These are phyloP conservation scores for Leptinotarsa peninsularis DNA, from an alignment of 2,888 invertebrate species.

Conservation along the genomic window DNA sequence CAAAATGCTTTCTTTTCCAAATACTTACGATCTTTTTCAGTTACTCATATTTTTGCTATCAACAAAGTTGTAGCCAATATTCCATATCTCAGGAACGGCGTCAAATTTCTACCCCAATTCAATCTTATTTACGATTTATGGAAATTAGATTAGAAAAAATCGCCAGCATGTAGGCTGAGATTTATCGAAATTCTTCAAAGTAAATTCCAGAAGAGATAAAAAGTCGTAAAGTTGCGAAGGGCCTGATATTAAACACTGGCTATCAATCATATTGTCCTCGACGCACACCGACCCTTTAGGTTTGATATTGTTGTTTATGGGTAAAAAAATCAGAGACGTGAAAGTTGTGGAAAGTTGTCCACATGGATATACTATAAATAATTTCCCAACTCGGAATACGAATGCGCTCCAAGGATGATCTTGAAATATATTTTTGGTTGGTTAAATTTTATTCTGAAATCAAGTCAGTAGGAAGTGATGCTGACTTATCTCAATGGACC, in stretches of 20 bases:
- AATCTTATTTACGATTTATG: constrained; percentile 1
- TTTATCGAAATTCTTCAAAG: neutral
- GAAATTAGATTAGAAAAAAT: neutral
- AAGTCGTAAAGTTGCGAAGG: constrained; percentile 34
- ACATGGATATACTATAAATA: no score
- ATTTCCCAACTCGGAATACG: no score
- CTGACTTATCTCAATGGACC: no score
- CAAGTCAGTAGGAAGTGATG: no score
- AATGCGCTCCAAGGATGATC: no score
- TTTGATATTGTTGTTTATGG: constrained; percentile 34
- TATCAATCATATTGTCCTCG: constrained; percentile 38
- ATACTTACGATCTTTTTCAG: no score
- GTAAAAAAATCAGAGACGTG: neutral
- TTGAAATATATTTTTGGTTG: no score
- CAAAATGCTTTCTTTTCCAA: no score
- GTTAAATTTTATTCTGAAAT: no score
- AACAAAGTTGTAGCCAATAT: no score
- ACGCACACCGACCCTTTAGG: constrained; percentile 25
- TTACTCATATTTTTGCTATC: no score
- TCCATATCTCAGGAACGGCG: neutral
- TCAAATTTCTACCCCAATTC: neutral
- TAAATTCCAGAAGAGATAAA: constrained; percentile 28
- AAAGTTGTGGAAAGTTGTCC: no score
- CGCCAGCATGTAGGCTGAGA: neutral
- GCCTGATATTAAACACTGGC: constrained; percentile 39